Evolutionary conservation across 2,888 invertebrate species (phyloP), one percentile per base, ranked within the genome.

Genomic region (Liopterus haemorrhoidalis): DNA sequence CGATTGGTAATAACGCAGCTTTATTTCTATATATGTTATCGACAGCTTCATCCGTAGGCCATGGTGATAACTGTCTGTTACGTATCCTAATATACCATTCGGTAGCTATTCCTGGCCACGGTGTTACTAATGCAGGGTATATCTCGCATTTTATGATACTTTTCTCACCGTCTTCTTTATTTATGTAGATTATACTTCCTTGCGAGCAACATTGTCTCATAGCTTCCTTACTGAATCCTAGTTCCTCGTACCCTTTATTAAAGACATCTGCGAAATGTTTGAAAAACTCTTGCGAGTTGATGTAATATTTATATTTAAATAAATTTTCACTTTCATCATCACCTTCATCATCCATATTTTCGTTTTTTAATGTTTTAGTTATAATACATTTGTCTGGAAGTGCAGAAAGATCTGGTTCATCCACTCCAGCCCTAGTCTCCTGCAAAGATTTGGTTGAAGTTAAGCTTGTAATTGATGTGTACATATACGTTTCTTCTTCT

Each of bases 81-180:
- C 81, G 70, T 31, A 74, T 69, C 39, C 85, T 70, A 38, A 74
- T 66, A 14, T 77, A 67, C 77, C 85, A 88, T 52, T 80, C 80
- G 53, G 76, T 75, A 1, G 84, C 84, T 52, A 76, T 74, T 51
- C 74, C 73, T 0, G 87, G 87, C 86, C 86, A 87, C 11, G 75
- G 69, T n/a, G 78, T 73, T 53, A 74, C 68, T 14, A 85, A 68
- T n/a, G 82, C 78, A 5, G 87, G 85, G 55, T 80, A 74, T 8
- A 88, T 72, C 68, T 85, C 82, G 57, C 75, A 82, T 2, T 72
- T 70, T 0, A 71, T 64, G 42, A 67, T 65, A 8, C 62, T 62
- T 1, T 70, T 67, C 41, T 66, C 66, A 2, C 65, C 55, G 54
- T 70, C 73, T 2, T 65, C 53, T 4, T 68, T 67, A 53, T 76